Base-by-base conservation (phyloP, 2,113 vertebrate species). In the Lepisosteus osseus region DNA sequence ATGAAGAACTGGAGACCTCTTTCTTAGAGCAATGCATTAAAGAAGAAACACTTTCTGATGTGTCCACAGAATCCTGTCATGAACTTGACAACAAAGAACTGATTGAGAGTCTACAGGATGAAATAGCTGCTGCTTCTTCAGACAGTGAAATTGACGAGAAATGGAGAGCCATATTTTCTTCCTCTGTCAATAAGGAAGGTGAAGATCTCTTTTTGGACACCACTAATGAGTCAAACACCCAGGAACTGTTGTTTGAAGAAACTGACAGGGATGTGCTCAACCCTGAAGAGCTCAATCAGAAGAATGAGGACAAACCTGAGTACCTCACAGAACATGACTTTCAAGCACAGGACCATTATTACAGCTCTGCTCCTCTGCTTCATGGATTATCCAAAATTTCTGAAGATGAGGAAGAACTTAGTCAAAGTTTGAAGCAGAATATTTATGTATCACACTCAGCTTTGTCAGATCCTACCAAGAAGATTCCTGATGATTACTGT, bases 131-230 rank as follows among this genome's bases (percentile, higher is more conserved):
- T 0, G 79, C 67, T 8, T 89, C 86, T 0, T 89, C 89, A 14
- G 89, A 93, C 54, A 85, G 83, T 69, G 91, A 93, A 3, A 74
- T 76, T 0, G 88, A 91, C 51, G 91, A 89, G 1, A 93, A 91
- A 76, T 93, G 91, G 91, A 86, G 91, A 82, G 70, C 82, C 2
- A 90, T 93, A 76, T 93, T 93, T 72, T 92, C 91, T 17, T 93
- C 91, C 42, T 92, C 91, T 6, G 92, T 93, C 67, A 93, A 93
- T 70, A 92, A 75, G 78, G 91, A 93, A 78, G 90, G 92, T 9
- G 91, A 93, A 17, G 91, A 93, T 77, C 89, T 88, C 40, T 91
- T 91, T 70, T 77, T 92, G 75, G 17, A 74, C 12, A 90, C 92
- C 68, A 87, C 80, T 72, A 87, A 91, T 65, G 74, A 92, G 68